A percentile compares a stretch with the other conserved stretches of the same genome.
phyloP scores from a whole-genome alignment of 2,888 invertebrate genomes.

The Eremobia ochroleuca region DNA sequence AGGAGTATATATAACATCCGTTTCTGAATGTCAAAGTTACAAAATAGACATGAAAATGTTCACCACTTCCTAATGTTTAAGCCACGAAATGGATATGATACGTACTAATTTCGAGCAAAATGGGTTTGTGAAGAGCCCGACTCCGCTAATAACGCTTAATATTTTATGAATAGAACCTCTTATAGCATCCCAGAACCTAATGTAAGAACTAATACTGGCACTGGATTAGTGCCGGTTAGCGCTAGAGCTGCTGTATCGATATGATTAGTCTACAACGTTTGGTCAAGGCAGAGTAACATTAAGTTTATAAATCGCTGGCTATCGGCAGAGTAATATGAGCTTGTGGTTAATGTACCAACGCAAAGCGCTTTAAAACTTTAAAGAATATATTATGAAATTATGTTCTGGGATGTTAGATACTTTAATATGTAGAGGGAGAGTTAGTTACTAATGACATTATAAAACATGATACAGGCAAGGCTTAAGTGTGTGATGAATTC shows the following conservation, averaged over 20 bases:
- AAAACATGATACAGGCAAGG: neutral
- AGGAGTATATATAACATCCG: too few relatives aligned
- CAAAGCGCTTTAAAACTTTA: conserved; percentile 35
- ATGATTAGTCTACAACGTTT: conserved; percentile 39
- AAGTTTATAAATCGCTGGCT: conserved; percentile 49
- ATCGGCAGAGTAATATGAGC: conserved; percentile 25
- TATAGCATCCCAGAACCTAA: conserved; percentile 32
- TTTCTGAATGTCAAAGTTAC: neutral
- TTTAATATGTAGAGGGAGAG: conserved; percentile 3
- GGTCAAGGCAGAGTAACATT: conserved; percentile 38
- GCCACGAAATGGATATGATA: neutral
- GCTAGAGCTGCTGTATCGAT: conserved; percentile 32
- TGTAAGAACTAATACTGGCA: conserved; percentile 22
- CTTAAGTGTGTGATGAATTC: neutral
- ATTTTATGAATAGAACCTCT: conserved; percentile 23
- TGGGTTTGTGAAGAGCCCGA: neutral
- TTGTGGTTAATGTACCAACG: conserved; percentile 43
- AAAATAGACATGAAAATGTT: neutral
- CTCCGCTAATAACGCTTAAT: conserved; percentile 5
- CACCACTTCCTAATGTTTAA: neutral
- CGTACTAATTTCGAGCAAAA: neutral
- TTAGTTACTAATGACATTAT: neutral
- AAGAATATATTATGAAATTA: conserved; percentile 20
- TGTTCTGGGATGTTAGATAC: conserved; percentile 14
- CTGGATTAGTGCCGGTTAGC: conserved; percentile 45